Evolutionary conservation across 2,113 vertebrate species (phyloP), one percentile per base, ranked within the genome.

Genomic region (Eolophus roseicapilla): DNA sequence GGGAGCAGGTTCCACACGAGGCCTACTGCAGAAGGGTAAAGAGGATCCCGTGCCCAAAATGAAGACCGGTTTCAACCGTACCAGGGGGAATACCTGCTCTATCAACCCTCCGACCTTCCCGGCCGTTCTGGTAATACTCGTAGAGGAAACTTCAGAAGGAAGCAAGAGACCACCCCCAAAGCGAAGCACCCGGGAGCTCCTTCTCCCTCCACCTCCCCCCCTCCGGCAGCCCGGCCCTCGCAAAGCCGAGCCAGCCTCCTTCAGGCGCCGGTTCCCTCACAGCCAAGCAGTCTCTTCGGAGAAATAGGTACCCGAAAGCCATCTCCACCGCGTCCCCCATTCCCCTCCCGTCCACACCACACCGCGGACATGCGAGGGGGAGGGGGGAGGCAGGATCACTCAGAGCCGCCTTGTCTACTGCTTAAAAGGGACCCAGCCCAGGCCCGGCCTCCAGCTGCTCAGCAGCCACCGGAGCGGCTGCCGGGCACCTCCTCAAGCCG

Each of bases 401-500:
- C 81, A 35, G 63, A 89, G 81, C 81, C 55, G 43, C 86, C 86
- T 83, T 17, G 31, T 44, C 82, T 60, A 11, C 64, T 18, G 76
- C n/a, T 84, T 82, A 43, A 88, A 78, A 67, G 46, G 50, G 35
- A 92, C 23, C 63, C 79, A 50, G 86, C 49, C 82, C 94, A 88
- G 94, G 95, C 96, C 95, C 65, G 47, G 87, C 89, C 92, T 85
- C 79, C 77, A 67, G 52, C 88, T 70, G 62, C 85, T 67, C 57
- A 13, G 87, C 90, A 84, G 92, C 76, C 25, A 49, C 65, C 82
- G 88, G 69, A 93, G 88, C 75, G 6, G 88, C 77, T 78, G 29
- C 12, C 31, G 41, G 46, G 84, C 78, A 89, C n/a, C 84, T 85
- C 90, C 69, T 77, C 35, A 81, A 87, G 74, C 76, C 74, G 11